Conservation (phyloP, 2,113 vertebrate genomes). For the Tauraco erythrolophus region DNA sequence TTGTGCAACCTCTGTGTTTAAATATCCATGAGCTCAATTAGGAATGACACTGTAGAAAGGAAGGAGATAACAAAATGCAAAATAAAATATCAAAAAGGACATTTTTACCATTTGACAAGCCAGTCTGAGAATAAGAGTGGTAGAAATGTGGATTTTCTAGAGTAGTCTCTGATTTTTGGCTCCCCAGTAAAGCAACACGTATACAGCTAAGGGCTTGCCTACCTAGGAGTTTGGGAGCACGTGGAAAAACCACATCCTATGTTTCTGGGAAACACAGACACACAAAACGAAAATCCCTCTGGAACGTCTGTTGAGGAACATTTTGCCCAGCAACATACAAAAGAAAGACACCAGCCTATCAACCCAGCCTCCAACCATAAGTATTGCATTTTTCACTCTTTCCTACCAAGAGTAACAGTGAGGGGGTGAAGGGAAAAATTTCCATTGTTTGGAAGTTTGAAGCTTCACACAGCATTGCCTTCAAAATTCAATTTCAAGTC, state of each 20-base stretch:
- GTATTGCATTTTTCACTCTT: background rate
- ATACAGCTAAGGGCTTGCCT: background rate
- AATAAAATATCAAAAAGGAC: background rate
- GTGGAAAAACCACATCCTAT: background rate
- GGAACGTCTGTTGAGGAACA: background rate
- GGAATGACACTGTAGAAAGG: background rate
- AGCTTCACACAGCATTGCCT: background rate
- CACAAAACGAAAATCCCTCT: background rate
- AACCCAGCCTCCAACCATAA: background rate
- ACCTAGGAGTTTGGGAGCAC: background rate
- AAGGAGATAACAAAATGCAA: background rate
- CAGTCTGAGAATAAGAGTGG: background rate
- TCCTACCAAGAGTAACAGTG: background rate
- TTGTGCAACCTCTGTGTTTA: background rate
- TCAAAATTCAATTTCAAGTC: background rate
- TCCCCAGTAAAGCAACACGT: accelerated
- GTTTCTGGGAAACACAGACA: background rate
- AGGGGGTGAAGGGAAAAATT: background rate
- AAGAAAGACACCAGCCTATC: background rate
- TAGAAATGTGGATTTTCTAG: background rate
- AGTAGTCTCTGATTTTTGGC: background rate
- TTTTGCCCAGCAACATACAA: background rate
- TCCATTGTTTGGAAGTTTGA: background rate
- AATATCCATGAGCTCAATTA: background rate
- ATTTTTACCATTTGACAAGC: background rate